Evolutionary conservation across 2,888 invertebrate genomes (phyloP).

Genomic region (Trachelus tabidus): DNA sequence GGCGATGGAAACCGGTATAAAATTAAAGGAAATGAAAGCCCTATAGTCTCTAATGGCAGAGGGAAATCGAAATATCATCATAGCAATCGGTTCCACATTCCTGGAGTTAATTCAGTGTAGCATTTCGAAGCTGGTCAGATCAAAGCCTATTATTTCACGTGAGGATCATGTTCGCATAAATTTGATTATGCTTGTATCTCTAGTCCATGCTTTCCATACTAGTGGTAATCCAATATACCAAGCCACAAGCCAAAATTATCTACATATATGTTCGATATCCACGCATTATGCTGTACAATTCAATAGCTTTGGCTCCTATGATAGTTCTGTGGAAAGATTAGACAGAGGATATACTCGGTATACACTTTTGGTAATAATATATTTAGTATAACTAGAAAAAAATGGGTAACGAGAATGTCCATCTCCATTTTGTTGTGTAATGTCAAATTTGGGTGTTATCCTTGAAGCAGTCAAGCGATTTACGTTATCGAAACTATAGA

Average conservation of each 20-base stretch:
- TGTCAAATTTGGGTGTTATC: neutral
- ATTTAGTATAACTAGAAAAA: neutral
- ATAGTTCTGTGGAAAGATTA: too few relatives aligned
- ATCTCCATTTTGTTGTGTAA: neutral
- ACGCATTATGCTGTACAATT: neutral
- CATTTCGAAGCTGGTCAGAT: neutral
- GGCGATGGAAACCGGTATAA: neutral
- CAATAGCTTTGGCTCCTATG: neutral
- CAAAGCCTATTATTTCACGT: neutral
- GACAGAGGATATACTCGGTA: neutral
- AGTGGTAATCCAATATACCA: neutral
- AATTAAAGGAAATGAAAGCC: neutral
- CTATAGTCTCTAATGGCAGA: neutral
- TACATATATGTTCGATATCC: neutral
- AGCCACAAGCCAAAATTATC: neutral
- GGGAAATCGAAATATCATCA: neutral
- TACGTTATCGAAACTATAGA: neutral
- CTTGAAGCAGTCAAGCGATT: neutral
- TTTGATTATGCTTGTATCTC: neutral
- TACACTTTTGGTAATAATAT: neutral
- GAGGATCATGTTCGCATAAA: neutral
- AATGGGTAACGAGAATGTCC: neutral
- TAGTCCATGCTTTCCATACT: neutral
- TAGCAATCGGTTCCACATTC: neutral
- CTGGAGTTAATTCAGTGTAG: neutral